These are phyloP conservation scores for Pseudopleuronectes americanus DNA, from an alignment of 2,797 vertebrate species.

Conservation along the genomic window DNA sequence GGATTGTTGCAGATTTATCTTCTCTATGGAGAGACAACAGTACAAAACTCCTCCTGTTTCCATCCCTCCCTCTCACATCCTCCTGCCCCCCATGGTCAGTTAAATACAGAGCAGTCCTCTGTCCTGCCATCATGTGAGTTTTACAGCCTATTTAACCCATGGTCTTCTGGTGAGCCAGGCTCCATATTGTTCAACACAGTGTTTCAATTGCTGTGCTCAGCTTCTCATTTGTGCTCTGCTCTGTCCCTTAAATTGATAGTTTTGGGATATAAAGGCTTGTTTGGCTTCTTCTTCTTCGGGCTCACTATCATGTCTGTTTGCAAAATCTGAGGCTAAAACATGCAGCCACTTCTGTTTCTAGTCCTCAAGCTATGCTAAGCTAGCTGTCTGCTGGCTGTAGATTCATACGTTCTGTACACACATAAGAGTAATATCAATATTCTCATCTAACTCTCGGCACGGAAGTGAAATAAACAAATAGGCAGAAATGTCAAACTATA, in stretches of 20 bases:
- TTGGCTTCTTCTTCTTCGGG: not conserved
- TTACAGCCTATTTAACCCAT: constrained; percentile 62
- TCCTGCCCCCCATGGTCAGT: constrained; percentile 60
- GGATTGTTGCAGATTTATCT: constrained; percentile 26
- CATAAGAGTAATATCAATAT: not conserved
- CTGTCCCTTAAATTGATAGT: not conserved
- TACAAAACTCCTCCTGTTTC: constrained; percentile 64
- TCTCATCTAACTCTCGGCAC: not conserved
- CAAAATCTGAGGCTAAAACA: not conserved
- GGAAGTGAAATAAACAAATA: not conserved
- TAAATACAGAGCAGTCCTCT: constrained; percentile 64
- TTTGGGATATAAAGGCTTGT: not conserved
- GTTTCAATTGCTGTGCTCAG: constrained; percentile 27
- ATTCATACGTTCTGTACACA: not conserved
- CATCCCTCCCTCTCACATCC: constrained; percentile 47
- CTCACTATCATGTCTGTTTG: not conserved
- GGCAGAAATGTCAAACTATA: not conserved
- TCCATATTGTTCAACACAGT: constrained; percentile 22
- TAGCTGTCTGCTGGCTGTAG: not conserved
- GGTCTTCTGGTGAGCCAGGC: constrained; percentile 46
- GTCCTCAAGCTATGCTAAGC: not conserved
- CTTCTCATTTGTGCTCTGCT: not conserved
- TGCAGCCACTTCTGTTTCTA: not conserved
- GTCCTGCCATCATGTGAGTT: constrained; percentile 67
- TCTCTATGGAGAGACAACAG: constrained; percentile 31